These are phyloP conservation scores for Silvanus unidentatus DNA, from an alignment of 2,888 invertebrate genomes.

Conservation along the genomic window DNA sequence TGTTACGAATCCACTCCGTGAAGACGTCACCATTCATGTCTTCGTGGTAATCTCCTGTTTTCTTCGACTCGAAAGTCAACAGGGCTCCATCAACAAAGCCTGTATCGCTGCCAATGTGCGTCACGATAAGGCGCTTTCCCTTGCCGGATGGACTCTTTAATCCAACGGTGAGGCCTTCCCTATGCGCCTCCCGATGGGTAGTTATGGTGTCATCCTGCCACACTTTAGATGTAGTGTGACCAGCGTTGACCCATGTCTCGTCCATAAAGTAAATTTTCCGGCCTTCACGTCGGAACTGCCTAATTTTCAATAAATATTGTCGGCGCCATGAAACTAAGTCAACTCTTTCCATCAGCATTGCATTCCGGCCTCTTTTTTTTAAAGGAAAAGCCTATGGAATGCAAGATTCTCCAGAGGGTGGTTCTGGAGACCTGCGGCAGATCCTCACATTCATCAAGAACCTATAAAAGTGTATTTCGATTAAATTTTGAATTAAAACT, in stretches of 20 bases:
- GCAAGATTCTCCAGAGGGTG: neutral
- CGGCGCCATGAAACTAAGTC: slow-evolving; percentile 10
- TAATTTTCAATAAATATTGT: slow-evolving; percentile 6
- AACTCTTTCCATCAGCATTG: slow-evolving; percentile 7
- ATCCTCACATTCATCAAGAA: too few species aligned
- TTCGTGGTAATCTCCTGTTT: slow-evolving; percentile 13
- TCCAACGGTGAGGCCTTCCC: slow-evolving; percentile 8
- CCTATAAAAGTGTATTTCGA: too few species aligned
- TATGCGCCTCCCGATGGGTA: slow-evolving; percentile 11
- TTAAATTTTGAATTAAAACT: too few species aligned
- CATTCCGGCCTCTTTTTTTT: slow-evolving; percentile 4
- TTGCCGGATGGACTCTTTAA: slow-evolving; percentile 10
- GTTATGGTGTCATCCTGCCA: slow-evolving; percentile 13
- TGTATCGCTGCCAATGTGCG: slow-evolving; percentile 11
- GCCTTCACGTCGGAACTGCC: slow-evolving; percentile 6
- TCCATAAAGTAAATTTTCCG: slow-evolving; percentile 16
- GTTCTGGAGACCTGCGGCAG: too few species aligned
- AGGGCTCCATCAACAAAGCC: slow-evolving; percentile 12
- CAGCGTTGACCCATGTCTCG: slow-evolving; percentile 19
- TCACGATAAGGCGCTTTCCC: slow-evolving; percentile 10
- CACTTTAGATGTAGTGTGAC: slow-evolving; percentile 13
- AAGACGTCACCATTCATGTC: slow-evolving; percentile 14
- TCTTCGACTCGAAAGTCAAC: slow-evolving; percentile 9
- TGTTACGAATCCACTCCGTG: neutral
- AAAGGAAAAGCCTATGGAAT: neutral